phyloP scores from a whole-genome alignment of 2,888 invertebrate genomes.

The Cyrtodaria siliqua region DNA sequence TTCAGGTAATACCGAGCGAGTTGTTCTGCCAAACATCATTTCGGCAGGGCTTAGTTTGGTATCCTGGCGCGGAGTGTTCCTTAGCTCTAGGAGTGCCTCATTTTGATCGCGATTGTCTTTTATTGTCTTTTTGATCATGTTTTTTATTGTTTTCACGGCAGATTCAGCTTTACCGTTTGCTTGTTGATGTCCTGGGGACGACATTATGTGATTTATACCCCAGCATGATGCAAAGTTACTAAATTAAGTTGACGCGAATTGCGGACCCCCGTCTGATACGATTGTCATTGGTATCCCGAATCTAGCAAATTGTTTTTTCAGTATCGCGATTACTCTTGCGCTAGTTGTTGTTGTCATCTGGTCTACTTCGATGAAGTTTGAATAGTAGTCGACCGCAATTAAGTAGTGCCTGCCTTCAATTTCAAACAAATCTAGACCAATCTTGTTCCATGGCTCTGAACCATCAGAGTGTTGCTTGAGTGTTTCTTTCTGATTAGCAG shows the following conservation, averaged over 20 bases:
- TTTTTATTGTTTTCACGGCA: slow-evolving; percentile 37
- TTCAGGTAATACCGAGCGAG: slow-evolving; percentile 39
- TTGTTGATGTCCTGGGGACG: slow-evolving; percentile 20
- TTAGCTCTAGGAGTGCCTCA: too few relatives aligned
- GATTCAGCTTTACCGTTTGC: slow-evolving; percentile 48
- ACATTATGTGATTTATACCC: slow-evolving; percentile 16
- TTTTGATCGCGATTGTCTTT: too few relatives aligned
- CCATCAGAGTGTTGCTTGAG: slow-evolving; percentile 27
- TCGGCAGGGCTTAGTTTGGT: background rate
- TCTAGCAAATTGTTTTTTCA: slow-evolving; percentile 45
- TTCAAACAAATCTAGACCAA: slow-evolving; percentile 40
- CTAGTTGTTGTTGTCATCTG: slow-evolving; percentile 23
- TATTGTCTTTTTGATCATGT: too few relatives aligned
- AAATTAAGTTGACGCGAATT: slow-evolving; percentile 25
- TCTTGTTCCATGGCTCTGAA: too few relatives aligned
- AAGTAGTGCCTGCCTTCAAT: slow-evolving; percentile 31
- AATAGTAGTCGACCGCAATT: slow-evolving; percentile 45
- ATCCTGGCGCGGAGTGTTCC: slow-evolving; percentile 3
- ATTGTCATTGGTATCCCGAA: slow-evolving; percentile 50
- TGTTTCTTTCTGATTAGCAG: slow-evolving; percentile 1
- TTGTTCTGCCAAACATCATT: slow-evolving; percentile 18
- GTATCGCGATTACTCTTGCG: slow-evolving; percentile 27
- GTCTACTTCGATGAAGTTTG: slow-evolving; percentile 38
- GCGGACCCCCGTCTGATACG: slow-evolving; percentile 52
- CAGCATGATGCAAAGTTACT: slow-evolving; percentile 18